These are phyloP conservation scores for Struthidea cinerea DNA, from an alignment of 2,113 vertebrate species.

Conservation along the genomic window DNA sequence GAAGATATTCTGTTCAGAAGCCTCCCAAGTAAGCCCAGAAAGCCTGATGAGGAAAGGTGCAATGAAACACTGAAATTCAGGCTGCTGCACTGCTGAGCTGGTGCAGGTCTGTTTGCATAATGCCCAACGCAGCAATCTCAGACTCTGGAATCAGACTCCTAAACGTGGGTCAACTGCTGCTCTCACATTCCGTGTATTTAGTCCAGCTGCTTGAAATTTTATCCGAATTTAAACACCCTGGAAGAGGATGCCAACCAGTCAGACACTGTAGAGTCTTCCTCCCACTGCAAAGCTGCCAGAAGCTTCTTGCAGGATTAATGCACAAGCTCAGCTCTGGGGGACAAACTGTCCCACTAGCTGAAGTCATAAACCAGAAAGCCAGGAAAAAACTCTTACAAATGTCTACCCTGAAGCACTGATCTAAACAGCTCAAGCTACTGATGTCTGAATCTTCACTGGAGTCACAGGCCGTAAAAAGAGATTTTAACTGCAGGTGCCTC, in stretches of 20 bases:
- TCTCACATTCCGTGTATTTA: neutral
- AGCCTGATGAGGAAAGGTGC: neutral
- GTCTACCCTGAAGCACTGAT: neutral
- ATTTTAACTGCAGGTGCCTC: neutral
- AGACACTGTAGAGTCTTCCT: neutral
- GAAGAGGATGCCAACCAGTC: neutral
- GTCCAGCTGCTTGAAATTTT: neutral
- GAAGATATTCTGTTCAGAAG: neutral
- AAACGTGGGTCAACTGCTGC: neutral
- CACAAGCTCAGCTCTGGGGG: neutral
- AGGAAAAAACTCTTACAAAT: neutral
- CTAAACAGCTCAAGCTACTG: neutral
- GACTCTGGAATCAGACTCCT: neutral
- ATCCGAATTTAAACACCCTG: neutral
- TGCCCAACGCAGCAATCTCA: fast-evolving
- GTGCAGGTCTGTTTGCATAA: neutral
- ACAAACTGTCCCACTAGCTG: neutral
- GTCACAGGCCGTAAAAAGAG: neutral
- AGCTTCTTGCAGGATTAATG: neutral
- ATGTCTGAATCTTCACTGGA: neutral
- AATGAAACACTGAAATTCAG: neutral
- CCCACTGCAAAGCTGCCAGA: neutral
- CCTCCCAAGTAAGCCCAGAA: neutral
- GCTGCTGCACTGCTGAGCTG: neutral
- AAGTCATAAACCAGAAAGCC: neutral